Evolutionary conservation across 2,113 vertebrate species (phyloP), one percentile per base, ranked within the genome.

Genomic region (Albula goreensis): DNA sequence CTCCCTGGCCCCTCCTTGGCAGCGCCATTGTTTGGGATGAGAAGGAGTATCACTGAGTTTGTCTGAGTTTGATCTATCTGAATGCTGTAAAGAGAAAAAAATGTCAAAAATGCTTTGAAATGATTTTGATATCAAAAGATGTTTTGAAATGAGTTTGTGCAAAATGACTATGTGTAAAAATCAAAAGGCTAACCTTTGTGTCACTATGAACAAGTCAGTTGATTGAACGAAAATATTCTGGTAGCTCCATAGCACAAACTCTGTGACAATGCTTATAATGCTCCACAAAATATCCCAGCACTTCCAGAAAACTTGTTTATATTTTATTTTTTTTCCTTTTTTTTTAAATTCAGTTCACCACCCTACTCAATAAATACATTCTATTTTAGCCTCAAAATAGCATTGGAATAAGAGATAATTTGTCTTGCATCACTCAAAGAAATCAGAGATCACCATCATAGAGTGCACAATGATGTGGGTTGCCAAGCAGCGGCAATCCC

Each of bases 401-500:
- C 60, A 66, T 66, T 66, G 60, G 60, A 19, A 19, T 41, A 41
- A 41, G 1, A 41, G 31, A 41, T 41, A 41, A 41, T 41, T 41
- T 41, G 31, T 41, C 31, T 41, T 41, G 31, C 31, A 41, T 19
- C 17, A 19, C 60, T 22, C 5, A 19, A 2, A 31, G 85, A 83
- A 57, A 63, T 85, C 80, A 83, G 85, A 82, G 70, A n/a, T 31
- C 8, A n/a, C 2, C 63, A 5, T 17, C 63, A 51, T 53, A 52
- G 41, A 79, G 49, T 56, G 60, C 78, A 52, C n/a, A 53, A 41
- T 56, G 70, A 10, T 84, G 78, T 78, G 41, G 50, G 66, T 85
- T 50, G 49, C 86, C 87, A 89, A 66, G 82, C 87, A 31, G 86
- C 85, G 90, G 87, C 86, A 82, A 83, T 90, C 89, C 85, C 60